Evolutionary conservation across 2,113 vertebrate species (phyloP).

Genomic region (Redunca redunca): DNA sequence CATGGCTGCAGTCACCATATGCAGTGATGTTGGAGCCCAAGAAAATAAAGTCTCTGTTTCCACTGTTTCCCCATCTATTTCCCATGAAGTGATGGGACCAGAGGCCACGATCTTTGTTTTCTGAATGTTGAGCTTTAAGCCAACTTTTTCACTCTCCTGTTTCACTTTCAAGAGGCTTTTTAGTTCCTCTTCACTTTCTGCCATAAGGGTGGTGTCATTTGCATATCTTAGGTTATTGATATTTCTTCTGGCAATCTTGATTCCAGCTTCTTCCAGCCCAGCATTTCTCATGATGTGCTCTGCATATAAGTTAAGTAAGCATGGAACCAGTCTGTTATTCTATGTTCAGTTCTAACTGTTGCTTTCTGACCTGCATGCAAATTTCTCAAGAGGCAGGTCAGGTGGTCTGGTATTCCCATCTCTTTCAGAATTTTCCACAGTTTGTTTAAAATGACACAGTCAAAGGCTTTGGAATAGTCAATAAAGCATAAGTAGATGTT

Average conservation of each 20-base stretch:
- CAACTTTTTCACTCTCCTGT: background rate
- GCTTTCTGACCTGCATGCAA: background rate
- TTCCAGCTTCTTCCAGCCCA: background rate
- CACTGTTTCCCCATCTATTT: background rate
- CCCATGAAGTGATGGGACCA: background rate
- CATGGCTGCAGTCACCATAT: background rate
- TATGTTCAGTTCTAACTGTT: background rate
- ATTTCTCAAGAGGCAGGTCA: background rate
- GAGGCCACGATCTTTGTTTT: background rate
- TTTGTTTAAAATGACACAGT: background rate
- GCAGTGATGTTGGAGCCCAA: fast-evolving
- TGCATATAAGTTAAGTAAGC: background rate
- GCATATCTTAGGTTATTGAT: background rate
- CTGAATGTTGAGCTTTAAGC: background rate
- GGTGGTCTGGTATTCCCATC: background rate
- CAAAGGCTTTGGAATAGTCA: background rate
- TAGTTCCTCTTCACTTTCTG: background rate
- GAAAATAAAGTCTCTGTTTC: background rate
- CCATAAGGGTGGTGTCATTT: background rate
- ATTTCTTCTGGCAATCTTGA: background rate
- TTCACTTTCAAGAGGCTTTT: background rate
- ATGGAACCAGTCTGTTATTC: background rate
- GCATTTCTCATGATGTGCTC: background rate
- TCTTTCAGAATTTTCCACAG: background rate
- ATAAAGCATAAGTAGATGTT: background rate